These are phyloP conservation scores for Silurus lanzhouensis DNA, from an alignment of 2,797 vertebrate genomes.

Conservation along the genomic window DNA sequence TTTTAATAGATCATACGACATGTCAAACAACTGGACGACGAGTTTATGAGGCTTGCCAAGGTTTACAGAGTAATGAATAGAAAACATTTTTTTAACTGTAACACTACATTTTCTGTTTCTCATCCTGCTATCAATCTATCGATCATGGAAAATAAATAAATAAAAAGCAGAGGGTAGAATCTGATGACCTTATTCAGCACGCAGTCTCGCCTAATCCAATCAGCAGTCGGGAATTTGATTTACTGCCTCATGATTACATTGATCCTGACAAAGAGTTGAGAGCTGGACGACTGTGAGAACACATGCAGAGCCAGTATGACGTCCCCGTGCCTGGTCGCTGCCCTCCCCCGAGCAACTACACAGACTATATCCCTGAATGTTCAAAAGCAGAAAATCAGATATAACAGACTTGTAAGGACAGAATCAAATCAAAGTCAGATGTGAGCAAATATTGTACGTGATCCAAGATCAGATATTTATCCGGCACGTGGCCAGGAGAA, in stretches of 20 bases:
- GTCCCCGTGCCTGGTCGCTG: background rate
- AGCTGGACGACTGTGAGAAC: background rate
- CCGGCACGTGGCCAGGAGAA: background rate
- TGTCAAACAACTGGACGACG: constrained; percentile 45
- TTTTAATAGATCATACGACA: constrained; percentile 58
- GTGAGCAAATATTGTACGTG: background rate
- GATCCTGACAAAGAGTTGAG: constrained; percentile 9
- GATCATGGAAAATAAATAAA: background rate
- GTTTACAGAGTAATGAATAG: constrained; percentile 36
- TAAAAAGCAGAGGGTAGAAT: background rate
- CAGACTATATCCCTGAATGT: background rate
- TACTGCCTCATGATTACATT: background rate
- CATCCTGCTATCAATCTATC: background rate
- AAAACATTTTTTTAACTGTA: background rate
- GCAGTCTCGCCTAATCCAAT: background rate
- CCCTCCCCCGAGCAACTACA: background rate
- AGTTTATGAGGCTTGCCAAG: constrained; percentile 34
- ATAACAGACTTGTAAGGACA: no score
- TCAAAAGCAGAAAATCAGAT: background rate
- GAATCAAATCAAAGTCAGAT: background rate
- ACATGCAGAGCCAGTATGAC: background rate
- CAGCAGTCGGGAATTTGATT: constrained; percentile 1
- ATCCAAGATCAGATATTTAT: background rate
- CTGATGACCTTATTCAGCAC: background rate
- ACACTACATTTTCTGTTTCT: background rate